phyloP scores from a whole-genome alignment of 2,113 vertebrate species.

The Pteruthius melanotis region DNA sequence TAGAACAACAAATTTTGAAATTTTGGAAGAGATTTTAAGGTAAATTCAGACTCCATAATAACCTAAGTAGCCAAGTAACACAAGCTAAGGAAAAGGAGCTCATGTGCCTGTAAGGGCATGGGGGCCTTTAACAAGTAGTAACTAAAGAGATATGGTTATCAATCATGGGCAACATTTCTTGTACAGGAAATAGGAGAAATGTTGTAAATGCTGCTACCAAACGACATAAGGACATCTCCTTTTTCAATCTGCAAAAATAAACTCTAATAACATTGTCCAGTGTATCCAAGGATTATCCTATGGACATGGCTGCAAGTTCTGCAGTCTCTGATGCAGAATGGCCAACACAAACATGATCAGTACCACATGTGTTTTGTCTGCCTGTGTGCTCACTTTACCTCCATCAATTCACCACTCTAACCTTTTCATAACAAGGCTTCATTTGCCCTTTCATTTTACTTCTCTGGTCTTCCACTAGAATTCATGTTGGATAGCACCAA shows the following conservation, averaged over 20 bases:
- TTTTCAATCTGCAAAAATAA: neutral
- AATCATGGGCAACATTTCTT: neutral
- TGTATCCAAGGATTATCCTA: neutral
- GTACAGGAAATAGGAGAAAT: neutral
- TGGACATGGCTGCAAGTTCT: accelerated
- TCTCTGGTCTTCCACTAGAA: conserved; percentile 24
- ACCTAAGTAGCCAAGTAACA: neutral
- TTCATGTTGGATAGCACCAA: neutral
- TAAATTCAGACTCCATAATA: neutral
- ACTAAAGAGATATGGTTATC: neutral
- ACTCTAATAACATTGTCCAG: too few relatives aligned
- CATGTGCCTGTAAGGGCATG: neutral
- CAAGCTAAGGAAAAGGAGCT: neutral
- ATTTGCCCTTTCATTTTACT: neutral
- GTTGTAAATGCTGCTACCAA: neutral
- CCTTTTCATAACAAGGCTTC: neutral
- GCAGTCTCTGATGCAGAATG: accelerated
- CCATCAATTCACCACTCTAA: neutral
- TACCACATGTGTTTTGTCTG: accelerated
- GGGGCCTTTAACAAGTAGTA: neutral
- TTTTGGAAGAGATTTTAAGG: neutral
- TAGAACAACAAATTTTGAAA: neutral
- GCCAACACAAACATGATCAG: neutral
- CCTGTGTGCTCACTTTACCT: neutral
- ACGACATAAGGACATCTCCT: neutral